Evolutionary conservation across 2,113 vertebrate species (phyloP).

Genomic region (Ammospiza nelsoni): DNA sequence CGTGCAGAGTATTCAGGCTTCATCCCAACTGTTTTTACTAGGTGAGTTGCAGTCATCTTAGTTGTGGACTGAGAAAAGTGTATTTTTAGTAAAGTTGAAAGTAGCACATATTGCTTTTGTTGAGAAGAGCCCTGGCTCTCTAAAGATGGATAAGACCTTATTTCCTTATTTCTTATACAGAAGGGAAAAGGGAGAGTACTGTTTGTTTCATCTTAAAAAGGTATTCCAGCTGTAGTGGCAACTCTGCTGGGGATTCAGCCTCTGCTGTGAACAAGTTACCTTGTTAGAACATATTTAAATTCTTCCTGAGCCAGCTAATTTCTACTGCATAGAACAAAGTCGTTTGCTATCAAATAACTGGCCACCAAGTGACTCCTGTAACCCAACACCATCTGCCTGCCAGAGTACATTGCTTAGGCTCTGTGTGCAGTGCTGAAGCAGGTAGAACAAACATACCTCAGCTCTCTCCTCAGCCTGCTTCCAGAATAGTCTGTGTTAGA

Average conservation of each 20-base stretch:
- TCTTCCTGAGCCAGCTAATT: not conserved
- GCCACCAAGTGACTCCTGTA: not conserved
- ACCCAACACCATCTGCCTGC: not conserved
- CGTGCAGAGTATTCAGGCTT: rapidly evolving
- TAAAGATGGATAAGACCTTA: not conserved
- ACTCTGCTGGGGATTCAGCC: not conserved
- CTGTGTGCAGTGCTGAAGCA: not conserved
- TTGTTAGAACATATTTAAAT: not conserved
- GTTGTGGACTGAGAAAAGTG: not conserved
- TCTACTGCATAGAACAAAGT: not conserved
- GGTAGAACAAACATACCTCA: not conserved
- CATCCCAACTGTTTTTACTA: not conserved
- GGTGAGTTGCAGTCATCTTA: not conserved
- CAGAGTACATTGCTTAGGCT: not conserved
- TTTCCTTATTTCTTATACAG: not conserved
- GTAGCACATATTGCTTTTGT: not conserved
- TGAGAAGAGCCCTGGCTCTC: not conserved
- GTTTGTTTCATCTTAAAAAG: not conserved
- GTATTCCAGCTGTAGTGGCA: not conserved
- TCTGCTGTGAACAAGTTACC: not conserved
- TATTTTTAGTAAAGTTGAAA: not conserved
- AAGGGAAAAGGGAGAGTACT: not conserved
- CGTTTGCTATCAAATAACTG: not conserved
- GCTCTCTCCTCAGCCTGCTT: not conserved
- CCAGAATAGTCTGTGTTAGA: not conserved